Conservation (phyloP, 2,797 vertebrate species). For the Ispidina picta region DNA sequence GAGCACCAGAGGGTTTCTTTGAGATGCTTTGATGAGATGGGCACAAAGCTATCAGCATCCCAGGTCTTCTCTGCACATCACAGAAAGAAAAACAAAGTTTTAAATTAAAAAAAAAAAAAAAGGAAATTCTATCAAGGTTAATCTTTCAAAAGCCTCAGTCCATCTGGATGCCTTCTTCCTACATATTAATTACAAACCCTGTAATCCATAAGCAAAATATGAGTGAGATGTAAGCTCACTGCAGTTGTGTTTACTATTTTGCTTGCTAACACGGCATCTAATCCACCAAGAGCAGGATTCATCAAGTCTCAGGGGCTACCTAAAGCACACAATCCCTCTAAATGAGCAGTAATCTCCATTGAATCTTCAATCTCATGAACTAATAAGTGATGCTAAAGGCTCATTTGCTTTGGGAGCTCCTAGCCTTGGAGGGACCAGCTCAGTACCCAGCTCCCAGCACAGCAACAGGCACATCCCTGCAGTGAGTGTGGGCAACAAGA, state of each 20-base stretch:
- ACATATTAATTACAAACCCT: neutral
- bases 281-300: neutral
- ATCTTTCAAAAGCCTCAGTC: constrained; percentile 24
- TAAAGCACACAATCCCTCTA: constrained; percentile 33
- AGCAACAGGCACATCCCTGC: neutral
- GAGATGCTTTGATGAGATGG: neutral
- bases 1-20: neutral
- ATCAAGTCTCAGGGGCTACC: neutral
- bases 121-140: constrained; percentile 24
- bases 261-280: constrained; percentile 19
- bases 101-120: neutral
- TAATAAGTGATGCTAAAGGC: constrained; percentile 5
- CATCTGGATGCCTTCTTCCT: constrained; percentile 8
- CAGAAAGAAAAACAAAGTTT: constrained; percentile 19
- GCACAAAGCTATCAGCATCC: neutral
- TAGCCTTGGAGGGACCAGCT: neutral
- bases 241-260: constrained; percentile 37
- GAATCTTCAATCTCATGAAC: constrained; percentile 23
- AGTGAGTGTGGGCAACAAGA: neutral
- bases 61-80: neutral
- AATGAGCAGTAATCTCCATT: constrained; percentile 34
- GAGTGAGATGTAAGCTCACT: neutral
- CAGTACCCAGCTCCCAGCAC: neutral
- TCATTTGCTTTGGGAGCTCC: constrained; percentile 9
- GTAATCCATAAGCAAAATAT: neutral